Evolutionary conservation across 2,888 invertebrate species (phyloP).

Genomic region (Gari tellinella): DNA sequence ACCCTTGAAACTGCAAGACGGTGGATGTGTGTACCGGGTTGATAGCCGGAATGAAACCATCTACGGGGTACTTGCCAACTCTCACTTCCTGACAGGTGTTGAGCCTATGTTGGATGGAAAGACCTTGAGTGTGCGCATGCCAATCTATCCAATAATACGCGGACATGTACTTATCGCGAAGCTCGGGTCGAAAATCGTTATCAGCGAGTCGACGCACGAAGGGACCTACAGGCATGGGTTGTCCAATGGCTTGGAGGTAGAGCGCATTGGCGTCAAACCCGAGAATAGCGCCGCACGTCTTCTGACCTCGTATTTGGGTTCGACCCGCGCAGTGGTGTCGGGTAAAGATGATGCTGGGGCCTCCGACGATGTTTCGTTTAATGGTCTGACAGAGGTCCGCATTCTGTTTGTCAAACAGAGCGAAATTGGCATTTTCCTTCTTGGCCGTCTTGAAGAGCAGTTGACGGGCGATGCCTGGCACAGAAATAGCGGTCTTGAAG

Average conservation of each 20-base stretch:
- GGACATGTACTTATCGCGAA: too few species aligned
- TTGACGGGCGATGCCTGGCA: constrained; percentile 49
- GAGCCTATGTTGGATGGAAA: background rate
- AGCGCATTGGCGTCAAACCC: constrained; percentile 58
- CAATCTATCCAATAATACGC: too few species aligned
- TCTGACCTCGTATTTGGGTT: constrained; percentile 35
- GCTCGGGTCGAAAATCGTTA: too few species aligned
- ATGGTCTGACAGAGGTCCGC: constrained; percentile 51
- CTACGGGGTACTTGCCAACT: background rate
- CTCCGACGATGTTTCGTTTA: constrained; percentile 43
- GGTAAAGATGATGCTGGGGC: constrained; percentile 40
- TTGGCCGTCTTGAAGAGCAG: constrained; percentile 15
- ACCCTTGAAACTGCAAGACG: too few species aligned
- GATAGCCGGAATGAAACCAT: constrained; percentile 17
- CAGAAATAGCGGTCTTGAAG: constrained; percentile 54
- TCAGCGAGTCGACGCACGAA: constrained; percentile 1
- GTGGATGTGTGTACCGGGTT: constrained; percentile 3
- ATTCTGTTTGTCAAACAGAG: constrained; percentile 34
- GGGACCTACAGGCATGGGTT: constrained; percentile 14
- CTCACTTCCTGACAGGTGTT: background rate
- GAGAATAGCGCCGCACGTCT: constrained; percentile 28
- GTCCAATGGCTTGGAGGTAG: constrained; percentile 43
- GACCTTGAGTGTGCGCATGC: too few species aligned
- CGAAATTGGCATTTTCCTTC: constrained; percentile 36
- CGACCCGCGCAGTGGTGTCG: constrained; percentile 25